These are phyloP conservation scores for Melanotaenia boesemani DNA, from an alignment of 2,797 vertebrate species.

Conservation along the genomic window DNA sequence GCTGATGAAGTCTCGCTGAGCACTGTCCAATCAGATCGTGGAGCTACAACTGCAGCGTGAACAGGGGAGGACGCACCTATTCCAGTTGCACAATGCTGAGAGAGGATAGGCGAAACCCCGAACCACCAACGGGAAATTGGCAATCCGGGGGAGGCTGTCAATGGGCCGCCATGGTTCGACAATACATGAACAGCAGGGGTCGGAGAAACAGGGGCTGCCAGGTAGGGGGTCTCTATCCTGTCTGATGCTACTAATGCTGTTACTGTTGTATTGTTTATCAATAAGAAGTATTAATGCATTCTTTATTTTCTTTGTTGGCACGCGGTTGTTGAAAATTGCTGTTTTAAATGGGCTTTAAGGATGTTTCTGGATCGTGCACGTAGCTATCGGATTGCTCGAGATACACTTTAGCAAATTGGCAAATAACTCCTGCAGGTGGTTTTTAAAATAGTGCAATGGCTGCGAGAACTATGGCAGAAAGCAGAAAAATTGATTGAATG, in stretches of 20 bases:
- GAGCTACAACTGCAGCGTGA: slow-evolving; percentile 95
- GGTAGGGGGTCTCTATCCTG: slow-evolving; percentile 87
- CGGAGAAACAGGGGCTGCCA: slow-evolving; percentile 87
- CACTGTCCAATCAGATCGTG: slow-evolving; percentile 97
- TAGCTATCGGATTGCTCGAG: slow-evolving; percentile 44
- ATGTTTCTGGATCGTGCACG: slow-evolving; percentile 35
- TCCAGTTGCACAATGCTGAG: slow-evolving; percentile 94
- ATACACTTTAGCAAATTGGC: slow-evolving; percentile 61
- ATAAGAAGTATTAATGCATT: slow-evolving; percentile 64
- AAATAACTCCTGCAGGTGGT: slow-evolving; percentile 85
- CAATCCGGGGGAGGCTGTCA: slow-evolving; percentile 88
- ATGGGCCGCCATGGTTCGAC: slow-evolving; percentile 89
- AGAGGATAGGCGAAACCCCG: slow-evolving; percentile 91
- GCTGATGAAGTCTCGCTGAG: slow-evolving; percentile 96
- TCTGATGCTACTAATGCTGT: slow-evolving; percentile 63
- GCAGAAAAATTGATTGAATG: slow-evolving; percentile 17
- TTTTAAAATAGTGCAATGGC: slow-evolving; percentile 56
- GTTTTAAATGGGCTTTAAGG: slow-evolving; percentile 19
- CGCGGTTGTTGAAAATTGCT: slow-evolving; percentile 28
- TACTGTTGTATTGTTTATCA: slow-evolving; percentile 58
- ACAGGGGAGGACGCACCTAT: slow-evolving; percentile 98
- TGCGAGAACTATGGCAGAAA: slow-evolving; percentile 32
- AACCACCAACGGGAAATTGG: slow-evolving; percentile 91
- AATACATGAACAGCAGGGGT: slow-evolving; percentile 88
- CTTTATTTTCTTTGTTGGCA: slow-evolving; percentile 46